phyloP scores from a whole-genome alignment of 2,113 vertebrate species.

The Ranitomeya imitator region DNA sequence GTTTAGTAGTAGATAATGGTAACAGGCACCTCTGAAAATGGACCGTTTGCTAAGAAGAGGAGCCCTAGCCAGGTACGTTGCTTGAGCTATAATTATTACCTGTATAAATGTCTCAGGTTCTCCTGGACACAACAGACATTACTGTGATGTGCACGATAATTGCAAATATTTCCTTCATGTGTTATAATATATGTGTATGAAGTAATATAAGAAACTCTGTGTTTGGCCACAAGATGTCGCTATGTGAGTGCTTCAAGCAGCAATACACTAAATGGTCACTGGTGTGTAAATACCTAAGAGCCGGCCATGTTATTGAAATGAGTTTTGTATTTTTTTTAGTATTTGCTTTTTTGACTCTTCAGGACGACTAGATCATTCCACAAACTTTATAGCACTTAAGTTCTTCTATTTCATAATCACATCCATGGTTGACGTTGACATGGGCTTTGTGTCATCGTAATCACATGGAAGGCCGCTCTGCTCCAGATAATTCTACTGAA shows the following conservation, averaged over 20 bases:
- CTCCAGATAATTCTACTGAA: no score
- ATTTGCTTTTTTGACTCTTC: not conserved
- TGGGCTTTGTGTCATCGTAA: not conserved
- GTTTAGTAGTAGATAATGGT: no score
- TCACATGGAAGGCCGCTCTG: not conserved
- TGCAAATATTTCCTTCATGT: not conserved
- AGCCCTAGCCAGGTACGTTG: no score
- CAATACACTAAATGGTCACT: not conserved
- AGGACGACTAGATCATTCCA: no score
- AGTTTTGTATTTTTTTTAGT: not conserved
- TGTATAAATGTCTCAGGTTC: not conserved
- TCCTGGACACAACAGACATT: not conserved
- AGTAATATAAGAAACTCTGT: no score
- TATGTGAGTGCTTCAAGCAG: not conserved
- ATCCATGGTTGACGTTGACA: not conserved
- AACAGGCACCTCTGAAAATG: no score
- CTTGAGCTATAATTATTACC: not conserved
- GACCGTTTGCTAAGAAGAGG: no score
- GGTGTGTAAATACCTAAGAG: not conserved
- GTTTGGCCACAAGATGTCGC: not conserved
- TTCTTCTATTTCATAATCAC: not conserved
- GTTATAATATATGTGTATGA: no score
- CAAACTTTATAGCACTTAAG: no score
- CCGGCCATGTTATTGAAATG: not conserved
- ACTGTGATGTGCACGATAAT: not conserved